These are phyloP conservation scores for Monochamus saltuarius DNA, from an alignment of 1,140 invertebrate genomes.

Conservation along the genomic window DNA sequence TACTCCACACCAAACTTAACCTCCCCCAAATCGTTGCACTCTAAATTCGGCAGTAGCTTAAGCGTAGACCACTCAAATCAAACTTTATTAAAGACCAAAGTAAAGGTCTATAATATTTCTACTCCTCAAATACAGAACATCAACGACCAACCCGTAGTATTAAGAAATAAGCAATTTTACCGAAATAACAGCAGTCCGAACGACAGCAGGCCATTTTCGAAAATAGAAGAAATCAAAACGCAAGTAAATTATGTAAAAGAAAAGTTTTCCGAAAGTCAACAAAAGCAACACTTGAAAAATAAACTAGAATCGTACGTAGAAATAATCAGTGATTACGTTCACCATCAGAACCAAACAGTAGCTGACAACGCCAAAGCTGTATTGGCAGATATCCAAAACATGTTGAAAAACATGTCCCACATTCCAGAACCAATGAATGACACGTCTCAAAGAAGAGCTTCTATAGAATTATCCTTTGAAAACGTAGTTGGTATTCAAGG, in stretches of 20 bases:
- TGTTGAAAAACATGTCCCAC: conserved; percentile 9
- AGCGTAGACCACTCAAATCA: conserved; percentile 12
- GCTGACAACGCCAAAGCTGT: conserved; percentile 27
- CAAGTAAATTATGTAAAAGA: conserved; percentile 30
- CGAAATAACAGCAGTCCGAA: too few species aligned
- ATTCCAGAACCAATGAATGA: neutral
- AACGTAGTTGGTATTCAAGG: conserved; percentile 8
- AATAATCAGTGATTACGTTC: conserved; percentile 11
- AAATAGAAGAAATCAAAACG: conserved; percentile 27
- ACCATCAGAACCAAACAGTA: conserved; percentile 24
- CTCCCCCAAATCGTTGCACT: neutral
- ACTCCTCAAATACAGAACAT: conserved; percentile 3
- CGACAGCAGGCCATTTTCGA: conserved; percentile 13
- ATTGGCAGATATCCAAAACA: conserved; percentile 20
- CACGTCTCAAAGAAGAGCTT: neutral
- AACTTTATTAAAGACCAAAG: conserved; percentile 25
- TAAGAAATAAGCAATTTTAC: too few species aligned
- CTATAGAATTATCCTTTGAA: neutral
- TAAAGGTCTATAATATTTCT: conserved; percentile 19
- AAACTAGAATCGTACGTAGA: conserved; percentile 24
- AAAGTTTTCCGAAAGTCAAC: conserved; percentile 14
- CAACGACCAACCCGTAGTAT: neutral
- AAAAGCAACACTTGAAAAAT: conserved; percentile 9
- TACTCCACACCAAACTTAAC: conserved; percentile 27
- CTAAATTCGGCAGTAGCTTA: conserved; percentile 8